A percentile compares a stretch with the other conserved stretches of the same genome.
These are phyloP conservation scores for Caenorhabditis brenneri DNA, from an alignment of 1,140 invertebrate genomes.

Conservation along the genomic window DNA sequence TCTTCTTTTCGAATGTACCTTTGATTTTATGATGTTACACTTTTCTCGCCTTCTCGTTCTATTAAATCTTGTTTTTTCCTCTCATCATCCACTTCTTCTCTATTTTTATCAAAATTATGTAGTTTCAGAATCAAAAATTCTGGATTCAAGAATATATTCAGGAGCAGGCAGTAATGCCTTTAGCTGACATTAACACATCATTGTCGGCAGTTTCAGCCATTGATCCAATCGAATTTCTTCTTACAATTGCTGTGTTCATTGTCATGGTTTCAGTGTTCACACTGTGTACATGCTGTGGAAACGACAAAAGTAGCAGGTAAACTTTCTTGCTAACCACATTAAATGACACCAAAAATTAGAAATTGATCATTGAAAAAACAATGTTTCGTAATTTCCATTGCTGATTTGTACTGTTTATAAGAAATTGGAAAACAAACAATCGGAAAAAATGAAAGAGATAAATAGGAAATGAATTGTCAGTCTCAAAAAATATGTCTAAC, in stretches of 20 bases:
- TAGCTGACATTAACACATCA: conserved; percentile 32
- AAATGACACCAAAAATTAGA: no score
- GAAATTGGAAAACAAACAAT: no score
- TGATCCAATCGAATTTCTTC: conserved; percentile 22
- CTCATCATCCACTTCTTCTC: neutral
- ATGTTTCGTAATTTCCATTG: no score
- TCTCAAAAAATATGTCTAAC: neutral
- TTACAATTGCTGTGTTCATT: neutral
- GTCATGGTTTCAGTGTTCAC: neutral
- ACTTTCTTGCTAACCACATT: no score
- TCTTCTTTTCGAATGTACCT: neutral
- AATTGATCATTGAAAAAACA: no score
- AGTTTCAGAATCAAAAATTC: conserved; percentile 15
- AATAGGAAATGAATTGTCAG: no score
- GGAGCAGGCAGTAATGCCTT: conserved; percentile 14
- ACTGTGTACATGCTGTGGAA: neutral
- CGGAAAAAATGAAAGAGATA: no score
- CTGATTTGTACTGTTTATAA: no score
- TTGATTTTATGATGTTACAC: conserved; percentile 14
- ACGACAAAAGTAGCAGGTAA: neutral
- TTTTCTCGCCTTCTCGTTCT: conserved; percentile 17
- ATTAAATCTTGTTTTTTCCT: neutral
- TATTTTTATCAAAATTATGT: neutral
- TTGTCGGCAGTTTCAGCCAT: neutral
- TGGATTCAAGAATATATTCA: neutral